phyloP scores from a whole-genome alignment of 2,888 invertebrate genomes.

The Willowsia nigromaculata region DNA sequence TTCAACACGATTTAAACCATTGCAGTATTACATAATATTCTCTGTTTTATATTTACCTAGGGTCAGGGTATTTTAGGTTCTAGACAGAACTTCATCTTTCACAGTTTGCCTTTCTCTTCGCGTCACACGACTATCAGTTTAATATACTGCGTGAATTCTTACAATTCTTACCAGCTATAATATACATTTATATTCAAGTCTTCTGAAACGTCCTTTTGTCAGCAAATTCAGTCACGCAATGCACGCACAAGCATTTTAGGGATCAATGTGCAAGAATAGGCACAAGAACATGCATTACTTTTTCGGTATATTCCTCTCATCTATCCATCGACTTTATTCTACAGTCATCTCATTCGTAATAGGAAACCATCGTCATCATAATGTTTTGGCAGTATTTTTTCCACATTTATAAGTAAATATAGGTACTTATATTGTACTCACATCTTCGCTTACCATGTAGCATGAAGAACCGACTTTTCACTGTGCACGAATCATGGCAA shows the following conservation, averaged over 20 bases:
- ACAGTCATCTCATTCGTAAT: no score
- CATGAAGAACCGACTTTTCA: neutral
- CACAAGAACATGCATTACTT: neutral
- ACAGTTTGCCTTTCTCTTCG: neutral
- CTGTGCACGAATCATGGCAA: neutral
- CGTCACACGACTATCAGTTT: neutral
- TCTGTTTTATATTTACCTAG: no score
- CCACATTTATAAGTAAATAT: neutral
- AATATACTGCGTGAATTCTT: neutral
- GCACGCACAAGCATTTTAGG: neutral
- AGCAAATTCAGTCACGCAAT: conserved; percentile 5
- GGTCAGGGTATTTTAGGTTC: no score
- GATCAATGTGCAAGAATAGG: neutral
- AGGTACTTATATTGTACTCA: neutral
- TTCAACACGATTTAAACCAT: neutral
- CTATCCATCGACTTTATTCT: neutral
- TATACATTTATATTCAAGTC: neutral
- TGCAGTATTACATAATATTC: neutral
- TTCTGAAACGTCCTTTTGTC: neutral
- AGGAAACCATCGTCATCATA: no score
- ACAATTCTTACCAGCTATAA: neutral
- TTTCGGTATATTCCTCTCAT: neutral
- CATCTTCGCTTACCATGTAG: neutral
- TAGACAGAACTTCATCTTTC: no score
- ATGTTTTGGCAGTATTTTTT: neutral